A percentile compares a stretch with the other conserved stretches of the same genome.
These are phyloP conservation scores for Lasioglossum pauxillum DNA, from an alignment of 2,888 invertebrate genomes.

Conservation along the genomic window DNA sequence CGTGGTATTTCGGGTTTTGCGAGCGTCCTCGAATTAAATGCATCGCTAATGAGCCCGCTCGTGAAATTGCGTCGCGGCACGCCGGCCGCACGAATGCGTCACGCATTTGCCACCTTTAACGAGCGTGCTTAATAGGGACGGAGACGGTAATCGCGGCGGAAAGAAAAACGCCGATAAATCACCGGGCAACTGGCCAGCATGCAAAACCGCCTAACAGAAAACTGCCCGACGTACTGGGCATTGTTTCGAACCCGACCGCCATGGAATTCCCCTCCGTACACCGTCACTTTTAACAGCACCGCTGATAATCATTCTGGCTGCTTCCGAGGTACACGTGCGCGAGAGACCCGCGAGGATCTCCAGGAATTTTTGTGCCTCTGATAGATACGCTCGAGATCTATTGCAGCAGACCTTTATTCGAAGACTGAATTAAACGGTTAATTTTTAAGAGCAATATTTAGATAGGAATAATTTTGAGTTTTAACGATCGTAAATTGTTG, in stretches of 20 bases:
- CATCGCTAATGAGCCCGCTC: conserved; percentile 74
- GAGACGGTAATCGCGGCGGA: conserved; percentile 50
- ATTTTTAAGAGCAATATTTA: neutral
- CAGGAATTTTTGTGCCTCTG: neutral
- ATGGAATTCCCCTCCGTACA: conserved; percentile 13
- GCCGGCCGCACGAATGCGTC: conserved; percentile 68
- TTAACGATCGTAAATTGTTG: too few species aligned
- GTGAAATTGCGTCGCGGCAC: conserved; percentile 67
- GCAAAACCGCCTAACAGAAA: conserved; percentile 14
- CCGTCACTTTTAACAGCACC: neutral
- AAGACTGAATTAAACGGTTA: neutral
- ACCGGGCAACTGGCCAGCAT: conserved; percentile 17
- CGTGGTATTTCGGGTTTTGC: conserved; percentile 58
- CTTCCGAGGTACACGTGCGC: neutral
- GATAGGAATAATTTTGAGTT: too few species aligned
- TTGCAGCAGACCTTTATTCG: neutral
- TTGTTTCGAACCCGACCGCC: conserved; percentile 21
- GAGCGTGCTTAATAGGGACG: conserved; percentile 68
- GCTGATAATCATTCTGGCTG: neutral
- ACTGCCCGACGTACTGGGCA: conserved; percentile 18
- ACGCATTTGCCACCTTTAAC: conserved; percentile 70
- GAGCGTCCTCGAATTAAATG: conserved; percentile 71
- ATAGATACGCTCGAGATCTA: neutral
- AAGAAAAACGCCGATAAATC: conserved; percentile 61
- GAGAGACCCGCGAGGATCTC: neutral